These are phyloP conservation scores for Tetraneura akinire DNA, from an alignment of 1,140 invertebrate species.

Conservation along the genomic window DNA sequence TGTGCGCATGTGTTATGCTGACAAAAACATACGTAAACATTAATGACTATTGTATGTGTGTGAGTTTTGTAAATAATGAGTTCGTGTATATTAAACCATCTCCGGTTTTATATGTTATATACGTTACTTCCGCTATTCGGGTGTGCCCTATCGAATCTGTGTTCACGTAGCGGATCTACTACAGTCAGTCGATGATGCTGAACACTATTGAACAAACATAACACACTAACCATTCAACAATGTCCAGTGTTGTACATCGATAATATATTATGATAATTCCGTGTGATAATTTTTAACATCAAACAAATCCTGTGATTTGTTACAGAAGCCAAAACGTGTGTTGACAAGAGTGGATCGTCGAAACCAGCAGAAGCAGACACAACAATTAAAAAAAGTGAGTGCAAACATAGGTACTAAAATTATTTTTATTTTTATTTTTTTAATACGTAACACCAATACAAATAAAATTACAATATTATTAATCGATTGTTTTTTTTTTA, in stretches of 20 bases:
- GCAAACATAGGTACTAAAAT: no score
- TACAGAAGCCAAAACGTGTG: constrained; percentile 15
- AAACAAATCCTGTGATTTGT: neutral
- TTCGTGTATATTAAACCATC: constrained; percentile 34
- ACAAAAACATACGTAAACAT: constrained; percentile 22
- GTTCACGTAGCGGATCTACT: constrained; percentile 38
- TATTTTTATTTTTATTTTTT: neutral
- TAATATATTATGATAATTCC: neutral
- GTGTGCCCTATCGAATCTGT: constrained; percentile 46
- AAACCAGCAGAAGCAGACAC: neutral
- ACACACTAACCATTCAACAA: neutral
- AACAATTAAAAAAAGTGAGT: constrained; percentile 23
- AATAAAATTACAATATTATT: neutral
- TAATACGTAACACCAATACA: neutral
- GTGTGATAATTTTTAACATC: neutral
- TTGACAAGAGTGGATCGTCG: neutral
- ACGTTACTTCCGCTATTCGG: constrained; percentile 44
- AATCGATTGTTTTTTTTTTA: no score
- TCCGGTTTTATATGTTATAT: constrained; percentile 37
- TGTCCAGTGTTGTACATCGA: neutral
- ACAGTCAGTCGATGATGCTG: constrained; percentile 44
- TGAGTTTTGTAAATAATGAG: constrained; percentile 42
- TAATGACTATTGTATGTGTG: constrained; percentile 42
- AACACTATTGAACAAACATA: constrained; percentile 31
- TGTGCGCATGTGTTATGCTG: constrained; percentile 33